phyloP scores from a whole-genome alignment of 53 echinoderm and acorn worm genomes.

The Temnopleurus reevesii region DNA sequence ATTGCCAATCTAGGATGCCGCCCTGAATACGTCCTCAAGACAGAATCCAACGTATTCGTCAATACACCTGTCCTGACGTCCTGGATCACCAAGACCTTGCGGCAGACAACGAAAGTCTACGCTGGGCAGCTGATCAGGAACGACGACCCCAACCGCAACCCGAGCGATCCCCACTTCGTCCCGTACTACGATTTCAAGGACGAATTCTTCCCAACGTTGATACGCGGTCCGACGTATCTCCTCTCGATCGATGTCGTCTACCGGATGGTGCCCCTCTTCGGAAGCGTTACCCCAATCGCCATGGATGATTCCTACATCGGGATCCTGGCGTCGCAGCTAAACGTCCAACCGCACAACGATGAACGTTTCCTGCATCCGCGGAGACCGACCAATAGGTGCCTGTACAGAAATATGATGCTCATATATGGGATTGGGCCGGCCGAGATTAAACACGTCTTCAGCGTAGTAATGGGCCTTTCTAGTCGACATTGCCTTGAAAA shows the following conservation, averaged over 20 bases:
- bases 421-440: slow-evolving; percentile 56
- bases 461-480: slow-evolving; percentile 53
- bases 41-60: slow-evolving; percentile 75
- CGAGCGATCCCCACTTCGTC: slow-evolving; percentile 66
- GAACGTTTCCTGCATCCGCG: slow-evolving; percentile 76
- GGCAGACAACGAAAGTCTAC: slow-evolving; percentile 59
- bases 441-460: slow-evolving; percentile 74
- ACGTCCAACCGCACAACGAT: slow-evolving; percentile 62
- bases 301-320: slow-evolving; percentile 96
- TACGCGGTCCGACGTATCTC: slow-evolving; percentile 74
- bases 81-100: slow-evolving; percentile 67
- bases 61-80: slow-evolving; percentile 68
- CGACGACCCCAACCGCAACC: slow-evolving; percentile 79
- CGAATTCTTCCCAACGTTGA: slow-evolving; percentile 70
- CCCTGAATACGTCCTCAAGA: slow-evolving; percentile 73
- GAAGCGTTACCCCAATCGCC: slow-evolving; percentile 74
- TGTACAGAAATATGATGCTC: slow-evolving; percentile 80
- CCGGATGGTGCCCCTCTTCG: slow-evolving; percentile 66
- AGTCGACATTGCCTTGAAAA: slow-evolving; percentile 19
- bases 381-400: slow-evolving; percentile 81
- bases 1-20: slow-evolving; percentile 60
- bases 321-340: slow-evolving; percentile 69
- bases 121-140: slow-evolving; percentile 74
- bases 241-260: slow-evolving; percentile 79
- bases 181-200: slow-evolving; percentile 69